These are phyloP conservation scores for Oscheius sp. DNA, from an alignment of 2,888 invertebrate species.

Conservation along the genomic window DNA sequence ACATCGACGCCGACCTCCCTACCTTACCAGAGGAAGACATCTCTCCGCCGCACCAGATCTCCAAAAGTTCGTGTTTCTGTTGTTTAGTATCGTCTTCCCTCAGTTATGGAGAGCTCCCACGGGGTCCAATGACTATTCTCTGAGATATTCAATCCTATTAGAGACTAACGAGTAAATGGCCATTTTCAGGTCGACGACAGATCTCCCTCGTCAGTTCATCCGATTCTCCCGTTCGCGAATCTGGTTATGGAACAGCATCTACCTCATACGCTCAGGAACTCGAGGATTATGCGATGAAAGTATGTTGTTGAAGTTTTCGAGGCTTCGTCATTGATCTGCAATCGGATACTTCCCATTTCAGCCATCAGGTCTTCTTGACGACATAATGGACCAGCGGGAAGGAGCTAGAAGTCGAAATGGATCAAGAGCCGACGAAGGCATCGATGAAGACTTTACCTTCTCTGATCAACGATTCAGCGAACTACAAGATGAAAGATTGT, in stretches of 20 bases:
- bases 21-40: background rate
- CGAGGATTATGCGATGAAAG: slow-evolving; percentile 30
- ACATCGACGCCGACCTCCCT: slow-evolving; percentile 11
- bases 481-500: slow-evolving; percentile 27
- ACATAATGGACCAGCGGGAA: slow-evolving; percentile 45
- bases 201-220: slow-evolving; percentile 16
- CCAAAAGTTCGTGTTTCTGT: background rate
- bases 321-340: slow-evolving; percentile 17
- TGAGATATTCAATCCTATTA: background rate
- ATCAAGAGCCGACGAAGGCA: slow-evolving; percentile 24
- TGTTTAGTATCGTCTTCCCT: no score
- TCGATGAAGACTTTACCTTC: slow-evolving; percentile 49
- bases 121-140: background rate
- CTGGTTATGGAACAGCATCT: slow-evolving; percentile 55
- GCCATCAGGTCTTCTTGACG: slow-evolving; percentile 36
- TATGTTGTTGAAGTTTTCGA: background rate
- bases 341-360: slow-evolving; percentile 15
- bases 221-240: slow-evolving; percentile 48
- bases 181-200: slow-evolving; percentile 9
- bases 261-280: slow-evolving; percentile 52
- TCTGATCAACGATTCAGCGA: slow-evolving; percentile 49
- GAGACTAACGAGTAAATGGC: background rate
- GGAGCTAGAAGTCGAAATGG: slow-evolving; percentile 46
- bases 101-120: background rate
- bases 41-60: background rate